A percentile compares a stretch with the other conserved stretches of the same genome.
Evolutionary conservation across 2,797 vertebrate species (phyloP).

Genomic region (Galagoides demidoff): DNA sequence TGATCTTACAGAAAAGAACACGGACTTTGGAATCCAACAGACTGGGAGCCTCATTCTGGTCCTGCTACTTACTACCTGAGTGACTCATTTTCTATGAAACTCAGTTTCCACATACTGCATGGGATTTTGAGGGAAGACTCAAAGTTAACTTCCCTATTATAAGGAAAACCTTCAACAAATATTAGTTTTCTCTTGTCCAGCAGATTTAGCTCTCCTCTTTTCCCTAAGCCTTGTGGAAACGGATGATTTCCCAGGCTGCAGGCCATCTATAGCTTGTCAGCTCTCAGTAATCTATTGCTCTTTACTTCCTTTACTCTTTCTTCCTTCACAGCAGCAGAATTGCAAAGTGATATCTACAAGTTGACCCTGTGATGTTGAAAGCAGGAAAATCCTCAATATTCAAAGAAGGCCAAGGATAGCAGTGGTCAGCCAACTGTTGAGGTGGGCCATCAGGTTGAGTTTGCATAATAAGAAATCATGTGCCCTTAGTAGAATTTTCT

Average conservation of each 20-base stretch:
- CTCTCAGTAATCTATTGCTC: neutral
- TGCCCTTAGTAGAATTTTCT: neutral
- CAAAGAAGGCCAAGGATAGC: slow-evolving; percentile 21
- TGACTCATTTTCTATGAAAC: neutral
- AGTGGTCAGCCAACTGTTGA: slow-evolving; percentile 17
- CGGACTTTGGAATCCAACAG: neutral
- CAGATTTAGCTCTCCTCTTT: neutral
- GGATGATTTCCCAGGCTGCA: neutral
- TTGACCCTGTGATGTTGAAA: neutral
- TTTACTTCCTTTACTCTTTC: neutral
- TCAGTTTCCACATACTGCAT: neutral
- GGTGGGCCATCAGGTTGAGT: neutral
- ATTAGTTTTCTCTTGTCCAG: neutral
- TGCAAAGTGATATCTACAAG: slow-evolving; percentile 22
- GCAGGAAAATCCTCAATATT: slow-evolving; percentile 22
- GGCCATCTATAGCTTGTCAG: neutral
- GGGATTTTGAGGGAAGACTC: neutral
- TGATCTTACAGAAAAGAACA: neutral
- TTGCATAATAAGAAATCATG: neutral
- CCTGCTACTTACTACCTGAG: slow-evolving; percentile 3
- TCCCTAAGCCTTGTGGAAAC: neutral
- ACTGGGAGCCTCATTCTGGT: neutral
- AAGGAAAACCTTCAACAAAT: neutral
- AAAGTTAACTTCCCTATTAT: neutral
- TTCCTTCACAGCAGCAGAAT: neutral